Evolutionary conservation across 2,797 vertebrate genomes (phyloP).

Genomic region (Anolis apletophallus): DNA sequence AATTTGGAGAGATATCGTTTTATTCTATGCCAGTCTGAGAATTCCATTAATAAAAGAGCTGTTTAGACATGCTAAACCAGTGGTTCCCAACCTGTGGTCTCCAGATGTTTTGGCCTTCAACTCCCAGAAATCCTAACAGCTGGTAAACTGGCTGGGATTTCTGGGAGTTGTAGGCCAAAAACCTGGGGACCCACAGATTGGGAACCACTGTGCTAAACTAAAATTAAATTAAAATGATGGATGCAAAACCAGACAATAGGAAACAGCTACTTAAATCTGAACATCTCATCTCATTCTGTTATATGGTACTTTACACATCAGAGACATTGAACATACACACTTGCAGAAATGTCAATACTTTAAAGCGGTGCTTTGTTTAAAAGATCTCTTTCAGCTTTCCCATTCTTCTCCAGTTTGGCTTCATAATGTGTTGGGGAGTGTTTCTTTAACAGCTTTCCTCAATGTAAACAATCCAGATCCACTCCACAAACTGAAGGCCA

Average conservation of each 20-base stretch:
- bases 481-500: constrained; percentile 2
- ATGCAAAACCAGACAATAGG: neutral
- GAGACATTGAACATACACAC: neutral
- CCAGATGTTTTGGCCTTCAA: no score
- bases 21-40: neutral
- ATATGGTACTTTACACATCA: neutral
- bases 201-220: neutral
- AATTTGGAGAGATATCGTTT: neutral
- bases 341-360: neutral
- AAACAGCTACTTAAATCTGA: neutral
- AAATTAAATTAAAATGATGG: neutral
- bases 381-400: neutral
- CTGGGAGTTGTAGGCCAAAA: no score
- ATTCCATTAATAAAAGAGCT: neutral
- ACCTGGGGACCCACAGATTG: no score
- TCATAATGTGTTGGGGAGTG: neutral
- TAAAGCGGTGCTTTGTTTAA: neutral
- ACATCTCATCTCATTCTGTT: neutral
- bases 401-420: neutral
- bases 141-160: no score
- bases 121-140: no score
- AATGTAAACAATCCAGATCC: constrained; percentile 29
- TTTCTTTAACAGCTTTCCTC: constrained; percentile 21
- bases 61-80: neutral
- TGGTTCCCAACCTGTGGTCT: no score